These are phyloP conservation scores for Gymnarchus niloticus DNA, from an alignment of 2,113 vertebrate species.

Conservation along the genomic window DNA sequence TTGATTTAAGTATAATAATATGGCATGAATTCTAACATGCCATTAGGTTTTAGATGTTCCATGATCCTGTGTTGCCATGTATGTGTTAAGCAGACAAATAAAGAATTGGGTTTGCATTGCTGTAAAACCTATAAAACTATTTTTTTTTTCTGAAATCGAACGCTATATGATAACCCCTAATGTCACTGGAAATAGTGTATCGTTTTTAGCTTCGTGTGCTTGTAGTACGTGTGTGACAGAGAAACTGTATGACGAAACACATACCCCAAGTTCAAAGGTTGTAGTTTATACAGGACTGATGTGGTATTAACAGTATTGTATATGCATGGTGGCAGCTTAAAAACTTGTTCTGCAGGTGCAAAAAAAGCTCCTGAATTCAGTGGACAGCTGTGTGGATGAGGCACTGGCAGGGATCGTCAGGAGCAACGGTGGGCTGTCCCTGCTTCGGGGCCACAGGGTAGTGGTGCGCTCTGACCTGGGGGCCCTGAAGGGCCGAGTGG, in stretches of 20 bases:
- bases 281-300: background rate
- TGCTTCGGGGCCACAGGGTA: conserved; percentile 78
- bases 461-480: conserved; percentile 71
- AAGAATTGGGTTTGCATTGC: too few relatives aligned
- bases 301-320: background rate
- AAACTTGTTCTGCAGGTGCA: conserved; percentile 51
- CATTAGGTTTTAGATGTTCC: background rate
- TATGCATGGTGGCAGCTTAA: background rate
- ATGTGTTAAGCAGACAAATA: background rate
- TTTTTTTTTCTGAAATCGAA: background rate
- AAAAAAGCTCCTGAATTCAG: conserved; percentile 76
- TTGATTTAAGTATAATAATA: background rate
- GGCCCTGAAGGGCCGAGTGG: conserved; percentile 72
- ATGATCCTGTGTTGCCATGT: background rate
- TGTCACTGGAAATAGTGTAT: background rate
- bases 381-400: conserved; percentile 74
- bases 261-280: background rate
- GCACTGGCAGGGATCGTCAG: conserved; percentile 71
- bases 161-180: background rate
- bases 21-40: background rate
- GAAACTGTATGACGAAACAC: background rate
- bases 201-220: background rate
- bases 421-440: conserved; percentile 58
- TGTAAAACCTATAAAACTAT: too few relatives aligned
- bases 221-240: background rate